Evolutionary conservation across 2,888 invertebrate species (phyloP).

Genomic region (Ophioninae sp.): DNA sequence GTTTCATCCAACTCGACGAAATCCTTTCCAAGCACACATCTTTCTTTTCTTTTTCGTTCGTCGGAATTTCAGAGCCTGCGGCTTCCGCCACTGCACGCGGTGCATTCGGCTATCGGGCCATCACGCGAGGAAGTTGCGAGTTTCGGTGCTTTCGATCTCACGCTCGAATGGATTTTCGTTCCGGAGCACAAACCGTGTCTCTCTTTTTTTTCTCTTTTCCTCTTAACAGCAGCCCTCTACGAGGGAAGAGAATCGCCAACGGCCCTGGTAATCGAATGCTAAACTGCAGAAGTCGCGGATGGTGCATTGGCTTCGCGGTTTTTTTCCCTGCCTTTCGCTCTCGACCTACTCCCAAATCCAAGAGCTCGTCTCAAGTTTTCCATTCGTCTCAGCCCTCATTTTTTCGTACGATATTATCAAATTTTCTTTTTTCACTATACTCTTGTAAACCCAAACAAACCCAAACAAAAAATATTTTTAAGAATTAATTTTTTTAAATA

Average conservation of each 20-base stretch:
- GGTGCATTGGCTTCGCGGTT: slow-evolving; percentile 28
- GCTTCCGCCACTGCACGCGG: not conserved
- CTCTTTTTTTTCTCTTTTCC: slow-evolving; percentile 6
- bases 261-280: slow-evolving; percentile 55
- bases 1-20: not conserved
- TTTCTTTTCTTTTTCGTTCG: not conserved
- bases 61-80: slow-evolving; percentile 12
- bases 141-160: slow-evolving; percentile 54
- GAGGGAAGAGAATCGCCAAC: slow-evolving; percentile 32
- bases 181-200: slow-evolving; percentile 27
- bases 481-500: no score
- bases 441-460: not conserved
- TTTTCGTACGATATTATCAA: slow-evolving; percentile 13
- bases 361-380: slow-evolving; percentile 10
- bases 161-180: slow-evolving; percentile 51
- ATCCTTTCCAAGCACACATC: not conserved
- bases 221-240: slow-evolving; percentile 17
- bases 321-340: slow-evolving; percentile 11
- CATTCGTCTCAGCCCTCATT: not conserved
- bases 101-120: slow-evolving; percentile 42
- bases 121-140: slow-evolving; percentile 26
- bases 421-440: slow-evolving; percentile 38
- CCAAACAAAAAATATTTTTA: not conserved
- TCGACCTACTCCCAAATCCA: slow-evolving; percentile 53
- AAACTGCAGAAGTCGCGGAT: slow-evolving; percentile 48